Evolutionary conservation across 1,140 invertebrate species (phyloP), one percentile per base, ranked within the genome.

Genomic region (Drosophila nigromelanica): DNA sequence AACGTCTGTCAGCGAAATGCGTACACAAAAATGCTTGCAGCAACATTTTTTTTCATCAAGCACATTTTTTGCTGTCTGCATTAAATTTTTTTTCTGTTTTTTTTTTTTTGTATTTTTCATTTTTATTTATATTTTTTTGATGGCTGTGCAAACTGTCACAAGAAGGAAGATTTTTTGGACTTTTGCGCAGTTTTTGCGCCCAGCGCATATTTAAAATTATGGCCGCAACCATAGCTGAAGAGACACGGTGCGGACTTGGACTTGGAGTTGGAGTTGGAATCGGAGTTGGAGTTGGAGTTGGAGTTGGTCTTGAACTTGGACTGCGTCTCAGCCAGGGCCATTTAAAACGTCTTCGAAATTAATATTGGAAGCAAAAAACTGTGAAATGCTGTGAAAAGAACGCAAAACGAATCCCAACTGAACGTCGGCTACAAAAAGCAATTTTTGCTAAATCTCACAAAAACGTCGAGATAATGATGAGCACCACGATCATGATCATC

Each of bases 271-370:
- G 12, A 54, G 18, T 40, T 11, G 39, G n/a, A 42, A 18, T 18
- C 18, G 18, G 14, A 43, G 21, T 35, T 50, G 27, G 27, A 27
- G 40, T 42, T 47, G n/a, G 12, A 54, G 18, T 40, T 11, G 39
- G n/a, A 42, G 40, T 45, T 58, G 55, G 55, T 58, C 55, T 18
- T 58, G 55, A 58, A 43, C 47, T 45, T 47, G 58, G 58, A 45
- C 76, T 69, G 63, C 60, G 76, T 85, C 68, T 87, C 62, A 67
- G 81, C 52, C 72, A 55, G 43, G 64, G 60, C 81, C 89, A 83
- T 90, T 90, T 90, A 90, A 89, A 90, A 90, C 72, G 75, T 90
- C 69, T 85, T 80, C 82, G 82, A 90, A 90, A 90, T 90, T 90
- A 90, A 90, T 89, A 90, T 83, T 80, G 82, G 74, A 43, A 73